These are phyloP conservation scores for Trichogramma evanescens DNA, from an alignment of 2,888 invertebrate species.

Conservation along the genomic window DNA sequence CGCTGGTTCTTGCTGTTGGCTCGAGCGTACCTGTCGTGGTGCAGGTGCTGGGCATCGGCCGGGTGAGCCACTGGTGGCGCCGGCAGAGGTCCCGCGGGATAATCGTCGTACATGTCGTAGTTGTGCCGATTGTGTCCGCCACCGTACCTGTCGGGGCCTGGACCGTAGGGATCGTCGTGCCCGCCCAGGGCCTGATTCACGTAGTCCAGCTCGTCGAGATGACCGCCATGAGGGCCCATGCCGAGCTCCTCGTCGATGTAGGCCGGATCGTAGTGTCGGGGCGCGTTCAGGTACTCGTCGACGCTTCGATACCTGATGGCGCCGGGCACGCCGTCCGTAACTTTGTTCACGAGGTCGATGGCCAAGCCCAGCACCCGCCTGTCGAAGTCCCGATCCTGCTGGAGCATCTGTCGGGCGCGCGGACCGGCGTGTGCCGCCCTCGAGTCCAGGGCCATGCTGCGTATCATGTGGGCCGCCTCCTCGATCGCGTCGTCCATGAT, in stretches of 20 bases:
- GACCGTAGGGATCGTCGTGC: constrained; percentile 3
- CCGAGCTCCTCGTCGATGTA: background rate
- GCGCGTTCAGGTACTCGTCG: constrained; percentile 10
- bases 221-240: no score
- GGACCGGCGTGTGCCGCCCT: background rate
- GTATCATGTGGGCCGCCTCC: constrained; percentile 17
- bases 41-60: no score
- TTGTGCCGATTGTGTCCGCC: constrained; percentile 8
- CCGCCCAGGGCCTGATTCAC: background rate
- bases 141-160: background rate
- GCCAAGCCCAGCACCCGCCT: constrained; percentile 7
- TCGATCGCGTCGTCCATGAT: constrained; percentile 18
- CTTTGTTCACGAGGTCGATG: constrained; percentile 19
- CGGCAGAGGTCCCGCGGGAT: no score
- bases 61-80: no score
- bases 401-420: no score
- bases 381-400: background rate
- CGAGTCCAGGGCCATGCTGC: constrained; percentile 7
- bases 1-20: no score
- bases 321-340: constrained; percentile 1
- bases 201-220: constrained; percentile 11
- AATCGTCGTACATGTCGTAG: background rate
- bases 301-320: constrained; percentile 3
- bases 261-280: background rate
- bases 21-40: no score